phyloP scores from a whole-genome alignment of 1,140 invertebrate genomes.

The Drosophila kurseongensis region DNA sequence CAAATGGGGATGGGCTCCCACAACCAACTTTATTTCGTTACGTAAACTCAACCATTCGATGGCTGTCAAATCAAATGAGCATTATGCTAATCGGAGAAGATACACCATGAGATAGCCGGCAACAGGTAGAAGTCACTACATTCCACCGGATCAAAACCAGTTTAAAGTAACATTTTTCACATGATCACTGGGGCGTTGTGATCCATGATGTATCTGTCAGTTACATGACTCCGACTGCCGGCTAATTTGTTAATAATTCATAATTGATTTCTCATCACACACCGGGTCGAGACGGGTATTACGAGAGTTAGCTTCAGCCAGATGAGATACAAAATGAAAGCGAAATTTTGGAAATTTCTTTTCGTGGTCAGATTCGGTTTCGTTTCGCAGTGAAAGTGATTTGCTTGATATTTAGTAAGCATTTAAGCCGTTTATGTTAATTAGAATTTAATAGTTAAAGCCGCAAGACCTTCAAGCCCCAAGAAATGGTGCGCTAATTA shows the following conservation, averaged over 20 bases:
- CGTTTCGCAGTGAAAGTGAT: constrained; percentile 75
- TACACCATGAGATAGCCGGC: constrained; percentile 48
- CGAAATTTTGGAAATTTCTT: constrained; percentile 75
- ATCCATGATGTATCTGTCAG: constrained; percentile 67
- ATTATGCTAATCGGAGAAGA: constrained; percentile 75
- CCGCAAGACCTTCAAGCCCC: constrained; percentile 30
- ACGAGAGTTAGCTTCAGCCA: constrained; percentile 14
- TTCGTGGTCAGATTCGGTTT: constrained; percentile 44
- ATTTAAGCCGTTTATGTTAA: constrained; percentile 68
- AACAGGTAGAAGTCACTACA: constrained; percentile 44
- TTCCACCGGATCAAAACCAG: constrained; percentile 47
- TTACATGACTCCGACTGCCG: constrained; percentile 60
- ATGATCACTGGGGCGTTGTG: constrained; percentile 47
- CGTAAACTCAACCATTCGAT: constrained; percentile 52
- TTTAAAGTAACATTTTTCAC: constrained; percentile 51
- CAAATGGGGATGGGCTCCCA: constrained; percentile 16
- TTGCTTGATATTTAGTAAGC: constrained; percentile 57
- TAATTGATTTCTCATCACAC: constrained; percentile 80
- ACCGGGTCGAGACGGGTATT: constrained; percentile 18
- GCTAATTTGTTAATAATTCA: constrained; percentile 81
- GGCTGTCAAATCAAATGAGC: constrained; percentile 68
- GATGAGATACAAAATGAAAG: constrained; percentile 67
- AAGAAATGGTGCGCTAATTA: constrained; percentile 44
- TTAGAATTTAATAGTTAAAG: constrained; percentile 70
- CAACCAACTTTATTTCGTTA: constrained; percentile 54